Base-by-base conservation (phyloP, 2,888 invertebrate species). In the Sclerodermus sp. region DNA sequence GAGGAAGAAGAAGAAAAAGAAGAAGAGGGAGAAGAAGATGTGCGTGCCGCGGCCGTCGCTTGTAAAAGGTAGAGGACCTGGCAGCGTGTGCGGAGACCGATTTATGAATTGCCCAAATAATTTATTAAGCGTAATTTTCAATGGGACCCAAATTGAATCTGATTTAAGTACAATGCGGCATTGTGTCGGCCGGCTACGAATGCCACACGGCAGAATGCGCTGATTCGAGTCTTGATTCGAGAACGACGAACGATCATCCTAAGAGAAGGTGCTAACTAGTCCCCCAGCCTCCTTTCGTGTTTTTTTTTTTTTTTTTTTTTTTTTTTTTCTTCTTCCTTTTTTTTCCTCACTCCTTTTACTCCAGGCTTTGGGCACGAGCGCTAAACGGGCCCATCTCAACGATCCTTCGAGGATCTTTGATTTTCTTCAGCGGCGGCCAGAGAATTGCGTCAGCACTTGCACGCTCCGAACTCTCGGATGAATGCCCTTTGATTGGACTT, bases 51-150 rank as follows among this genome's bases (percentile, higher is more conserved):
- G n/a, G n/a, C n/a, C n/a, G n/a, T n/a, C n/a, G n/a, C n/a, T n/a
- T 23, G 3, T 23, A 23, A 23, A 23, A 23, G 23, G 44, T 31
- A 17, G 9, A 48, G 29, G 13, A 38, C 13, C 23, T 12, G 34
- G 34, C 51, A 44, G 54, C n/a, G n/a, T n/a, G 55, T 50, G 41
- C 57, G 50, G n/a, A 58, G 61, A 52, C 63, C 68, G 71, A 77
- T 77, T 77, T 76, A 77, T 77, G 76, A 77, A 77, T 77, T 76
- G 73, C 72, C 75, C 68, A 75, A 76, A 77, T 76, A 77, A 77
- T 77, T 76, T 77, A 77, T 77, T 77, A 76, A 76, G 73, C 74
- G 73, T 77, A 77, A 77, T 77, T 77, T 77, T 76, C 76, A 76
- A 77, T 77, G 74, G 75, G 74, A 53, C 67, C 75, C 75, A 77